Conservation (phyloP, 2,888 invertebrate species). For the Dynastes tityus region DNA sequence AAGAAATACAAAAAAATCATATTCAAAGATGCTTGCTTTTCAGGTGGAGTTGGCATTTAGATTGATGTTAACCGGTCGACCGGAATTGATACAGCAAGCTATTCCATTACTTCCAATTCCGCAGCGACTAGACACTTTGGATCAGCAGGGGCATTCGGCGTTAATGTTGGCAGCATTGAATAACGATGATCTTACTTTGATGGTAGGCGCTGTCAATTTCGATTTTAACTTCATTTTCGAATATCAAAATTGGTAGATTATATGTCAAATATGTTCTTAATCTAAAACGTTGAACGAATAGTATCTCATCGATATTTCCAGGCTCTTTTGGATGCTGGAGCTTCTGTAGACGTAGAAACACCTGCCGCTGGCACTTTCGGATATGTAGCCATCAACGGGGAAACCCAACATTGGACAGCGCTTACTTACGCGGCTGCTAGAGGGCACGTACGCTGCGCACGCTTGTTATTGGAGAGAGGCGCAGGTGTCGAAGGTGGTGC, state of each 20-base stretch:
- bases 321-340: constrained; percentile 79
- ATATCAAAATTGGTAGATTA: no score
- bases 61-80: constrained; percentile 84
- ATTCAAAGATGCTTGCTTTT: neutral
- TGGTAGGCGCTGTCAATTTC: constrained; percentile 66
- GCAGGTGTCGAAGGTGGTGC: constrained; percentile 92
- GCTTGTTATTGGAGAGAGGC: constrained; percentile 83
- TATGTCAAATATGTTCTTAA: no score
- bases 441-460: constrained; percentile 71
- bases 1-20: no score
- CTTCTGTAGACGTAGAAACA: constrained; percentile 87
- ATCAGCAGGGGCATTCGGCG: constrained; percentile 85
- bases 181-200: constrained; percentile 85
- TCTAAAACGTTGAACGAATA: no score
- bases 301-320: constrained; percentile 46
- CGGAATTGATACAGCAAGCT: constrained; percentile 85
- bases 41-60: constrained; percentile 84
- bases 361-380: constrained; percentile 73
- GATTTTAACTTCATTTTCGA: no score
- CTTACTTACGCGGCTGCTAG: constrained; percentile 86
- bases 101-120: constrained; percentile 81
- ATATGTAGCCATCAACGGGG: constrained; percentile 75
- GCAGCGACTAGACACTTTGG: constrained; percentile 83
- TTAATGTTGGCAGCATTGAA: constrained; percentile 88
- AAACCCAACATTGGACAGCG: constrained; percentile 90